Base-by-base conservation (phyloP, 2,797 vertebrate species). In the Pseudochirops cupreus region DNA sequence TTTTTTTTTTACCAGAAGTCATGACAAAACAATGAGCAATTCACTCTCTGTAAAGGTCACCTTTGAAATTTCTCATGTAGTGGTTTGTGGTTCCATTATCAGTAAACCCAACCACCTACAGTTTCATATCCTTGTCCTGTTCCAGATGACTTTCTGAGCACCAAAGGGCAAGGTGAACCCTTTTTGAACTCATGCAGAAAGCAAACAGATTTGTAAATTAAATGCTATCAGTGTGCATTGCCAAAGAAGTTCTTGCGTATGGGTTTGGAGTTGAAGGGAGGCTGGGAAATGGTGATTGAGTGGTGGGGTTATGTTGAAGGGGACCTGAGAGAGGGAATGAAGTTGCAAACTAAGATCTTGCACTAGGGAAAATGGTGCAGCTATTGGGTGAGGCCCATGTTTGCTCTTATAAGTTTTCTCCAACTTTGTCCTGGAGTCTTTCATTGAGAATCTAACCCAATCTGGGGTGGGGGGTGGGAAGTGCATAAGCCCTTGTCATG, bases 1-100 rank as follows among this genome's bases (percentile, higher is more conserved):
- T 95, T 93, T 62, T 62, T 62, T 74, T 74, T 97, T 98, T 97
- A 98, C 96, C 97, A 97, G 97, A 98, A 98, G 90, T 95, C 92
- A 91, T 91, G 94, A 91, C 53, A 96, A 92, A 0, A 91, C 33
- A 93, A 93, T 91, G 91, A 29, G 33, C 92, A 96, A 95, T 90
- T 59, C 92, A 95, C 53, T 93, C 91, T 95, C 11, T 46, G 12
- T 90, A 95, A 98, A 98, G 97, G 93, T 98, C 92, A 92, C 82
- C 97, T 98, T 59, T 96, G 96, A 96, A 96, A 96, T 46, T 50
- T 97, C 52, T 29, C 1, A 21, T 93, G 92, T 91, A 87, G 90
- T 92, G 56, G 74, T 92, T 92, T 95, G 82, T 91, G 94, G 18
- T 94, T 28, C 56, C 92, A 52, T 11, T 54, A 91, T 62, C 0